Percentiles rank a stretch among this genome's conserved stretches.
phyloP scores from a whole-genome alignment of 2,113 vertebrate genomes.

The Dunckerocampus dactyliophorus region DNA sequence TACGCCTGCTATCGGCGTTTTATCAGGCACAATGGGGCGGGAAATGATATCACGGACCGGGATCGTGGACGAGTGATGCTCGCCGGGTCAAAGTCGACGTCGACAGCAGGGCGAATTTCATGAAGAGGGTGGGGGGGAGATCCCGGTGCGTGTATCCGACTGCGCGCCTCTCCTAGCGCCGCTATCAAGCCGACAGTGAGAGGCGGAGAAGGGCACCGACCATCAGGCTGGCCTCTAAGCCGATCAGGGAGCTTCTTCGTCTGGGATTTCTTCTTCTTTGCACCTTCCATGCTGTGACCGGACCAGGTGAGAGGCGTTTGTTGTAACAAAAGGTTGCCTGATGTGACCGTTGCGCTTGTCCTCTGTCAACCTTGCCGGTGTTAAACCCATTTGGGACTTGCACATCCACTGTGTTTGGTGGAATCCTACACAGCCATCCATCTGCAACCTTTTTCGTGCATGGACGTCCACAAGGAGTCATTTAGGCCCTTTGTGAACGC shows the following conservation, averaged over 20 bases:
- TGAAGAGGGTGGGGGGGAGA: constrained; percentile 31
- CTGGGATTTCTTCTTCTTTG: constrained; percentile 33
- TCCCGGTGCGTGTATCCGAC: constrained; percentile 45
- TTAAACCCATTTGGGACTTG: neutral
- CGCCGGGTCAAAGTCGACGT: constrained; percentile 56
- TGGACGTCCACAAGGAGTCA: constrained; percentile 13
- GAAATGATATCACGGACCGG: constrained; percentile 31
- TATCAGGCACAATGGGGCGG: constrained; percentile 43
- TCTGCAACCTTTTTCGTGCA: neutral
- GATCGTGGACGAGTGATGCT: constrained; percentile 46
- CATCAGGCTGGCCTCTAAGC: constrained; percentile 61
- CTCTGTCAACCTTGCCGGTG: constrained; percentile 43
- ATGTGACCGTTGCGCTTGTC: constrained; percentile 27
- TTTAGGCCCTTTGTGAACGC: constrained; percentile 9
- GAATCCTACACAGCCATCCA: neutral
- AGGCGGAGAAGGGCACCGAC: constrained; percentile 18
- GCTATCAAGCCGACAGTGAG: constrained; percentile 45
- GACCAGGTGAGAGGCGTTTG: constrained; percentile 53
- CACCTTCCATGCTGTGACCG: constrained; percentile 46
- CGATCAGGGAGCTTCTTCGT: constrained; percentile 65
- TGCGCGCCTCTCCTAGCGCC: constrained; percentile 26
- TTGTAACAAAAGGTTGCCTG: constrained; percentile 13
- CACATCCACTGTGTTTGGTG: neutral
- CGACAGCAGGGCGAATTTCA: constrained; percentile 9
- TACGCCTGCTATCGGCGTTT: constrained; percentile 50